Evolutionary conservation across 1,140 invertebrate species (phyloP).

Genomic region (Steinernema khuongi): DNA sequence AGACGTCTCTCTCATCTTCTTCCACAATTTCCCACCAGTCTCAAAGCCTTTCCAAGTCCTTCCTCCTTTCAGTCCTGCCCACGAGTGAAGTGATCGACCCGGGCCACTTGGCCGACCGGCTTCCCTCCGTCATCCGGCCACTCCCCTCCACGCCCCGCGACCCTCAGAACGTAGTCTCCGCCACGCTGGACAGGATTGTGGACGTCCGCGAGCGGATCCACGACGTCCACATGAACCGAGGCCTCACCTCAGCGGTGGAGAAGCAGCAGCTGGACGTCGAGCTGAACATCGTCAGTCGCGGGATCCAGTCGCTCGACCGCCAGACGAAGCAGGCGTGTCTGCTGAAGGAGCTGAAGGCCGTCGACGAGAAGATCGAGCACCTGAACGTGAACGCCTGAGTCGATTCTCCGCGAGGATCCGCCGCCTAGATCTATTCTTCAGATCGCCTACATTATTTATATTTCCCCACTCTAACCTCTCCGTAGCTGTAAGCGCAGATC

Average conservation of each 20-base stretch:
- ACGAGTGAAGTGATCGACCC: conserved; percentile 40
- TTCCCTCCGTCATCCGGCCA: conserved; percentile 43
- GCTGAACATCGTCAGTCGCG: conserved; percentile 41
- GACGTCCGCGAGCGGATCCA: conserved; percentile 51
- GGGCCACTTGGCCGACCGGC: conserved; percentile 30
- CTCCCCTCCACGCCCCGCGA: conserved; percentile 32
- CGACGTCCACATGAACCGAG: conserved; percentile 39
- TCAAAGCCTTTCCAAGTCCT: conserved; percentile 13
- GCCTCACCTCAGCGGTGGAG: conserved; percentile 38
- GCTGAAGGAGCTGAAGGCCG: conserved; percentile 42
- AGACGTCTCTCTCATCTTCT: too few relatives aligned
- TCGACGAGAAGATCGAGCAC: conserved; percentile 45
- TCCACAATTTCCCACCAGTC: conserved; percentile 20
- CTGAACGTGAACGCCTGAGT: conserved; percentile 25
- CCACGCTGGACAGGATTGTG: conserved; percentile 46
- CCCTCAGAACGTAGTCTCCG: conserved; percentile 47
- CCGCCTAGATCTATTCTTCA: background rate
- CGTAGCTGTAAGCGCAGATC: too few relatives aligned
- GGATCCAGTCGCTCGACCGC: conserved; percentile 40
- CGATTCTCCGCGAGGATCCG: background rate
- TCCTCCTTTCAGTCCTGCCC: conserved; percentile 35
- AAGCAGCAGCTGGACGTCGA: conserved; percentile 43
- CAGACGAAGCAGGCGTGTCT: conserved; percentile 44
- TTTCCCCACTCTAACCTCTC: background rate
- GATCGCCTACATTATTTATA: background rate